Evolutionary conservation across 92 coral and sea anemone genomes (phyloP).

Genomic region (Phymanthus crucifer): DNA sequence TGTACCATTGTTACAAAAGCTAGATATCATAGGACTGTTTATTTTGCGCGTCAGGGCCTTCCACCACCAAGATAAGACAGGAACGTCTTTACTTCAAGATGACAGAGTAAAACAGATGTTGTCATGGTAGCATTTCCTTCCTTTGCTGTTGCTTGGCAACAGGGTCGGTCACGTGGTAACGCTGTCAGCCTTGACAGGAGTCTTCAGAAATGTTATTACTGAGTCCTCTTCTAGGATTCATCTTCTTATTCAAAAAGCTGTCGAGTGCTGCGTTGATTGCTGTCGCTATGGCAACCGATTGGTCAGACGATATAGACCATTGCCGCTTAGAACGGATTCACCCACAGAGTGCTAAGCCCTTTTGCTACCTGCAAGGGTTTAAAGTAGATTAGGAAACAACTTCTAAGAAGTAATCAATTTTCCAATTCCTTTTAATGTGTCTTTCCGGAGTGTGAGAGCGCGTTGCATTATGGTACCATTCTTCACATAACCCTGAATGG

Average conservation of each 20-base stretch:
- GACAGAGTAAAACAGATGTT: not conserved
- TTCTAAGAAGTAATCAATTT: not conserved
- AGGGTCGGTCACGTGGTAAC: not conserved
- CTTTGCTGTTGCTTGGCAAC: too few relatives aligned
- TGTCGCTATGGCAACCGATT: not conserved
- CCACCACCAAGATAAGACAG: too few relatives aligned
- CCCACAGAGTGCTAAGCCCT: conserved; percentile 63
- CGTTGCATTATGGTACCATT: too few relatives aligned
- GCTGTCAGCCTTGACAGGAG: not conserved
- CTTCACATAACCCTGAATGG: not conserved
- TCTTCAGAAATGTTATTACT: not conserved
- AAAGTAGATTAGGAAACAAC: not conserved
- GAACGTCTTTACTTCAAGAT: too few relatives aligned
- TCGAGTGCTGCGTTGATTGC: not conserved
- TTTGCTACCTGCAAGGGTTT: conserved; percentile 48
- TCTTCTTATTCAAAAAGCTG: not conserved
- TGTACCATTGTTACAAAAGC: not conserved
- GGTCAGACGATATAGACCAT: not conserved
- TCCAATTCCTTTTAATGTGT: too few relatives aligned
- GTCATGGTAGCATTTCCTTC: not conserved
- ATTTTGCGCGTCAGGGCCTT: too few relatives aligned
- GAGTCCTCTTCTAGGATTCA: not conserved
- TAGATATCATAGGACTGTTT: too few relatives aligned
- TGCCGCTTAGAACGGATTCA: conserved; percentile 39
- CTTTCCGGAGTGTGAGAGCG: too few relatives aligned